Evolutionary conservation across 2,888 invertebrate species (phyloP).

Genomic region (Antheraea yamamai): DNA sequence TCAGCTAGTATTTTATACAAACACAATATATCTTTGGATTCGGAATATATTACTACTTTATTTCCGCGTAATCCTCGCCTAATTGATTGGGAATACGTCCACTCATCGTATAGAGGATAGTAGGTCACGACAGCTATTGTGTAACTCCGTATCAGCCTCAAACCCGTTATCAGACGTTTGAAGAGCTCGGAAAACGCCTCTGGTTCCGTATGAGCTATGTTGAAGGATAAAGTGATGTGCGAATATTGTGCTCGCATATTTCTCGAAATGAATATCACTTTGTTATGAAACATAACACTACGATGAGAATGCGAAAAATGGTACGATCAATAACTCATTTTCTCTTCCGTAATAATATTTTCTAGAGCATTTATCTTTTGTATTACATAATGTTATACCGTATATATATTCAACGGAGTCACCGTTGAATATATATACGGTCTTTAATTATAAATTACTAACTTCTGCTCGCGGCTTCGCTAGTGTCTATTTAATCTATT

Average conservation of each 20-base stretch:
- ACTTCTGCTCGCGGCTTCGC: no score
- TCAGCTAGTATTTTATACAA: not conserved
- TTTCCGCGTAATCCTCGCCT: slow-evolving; percentile 45
- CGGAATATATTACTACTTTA: not conserved
- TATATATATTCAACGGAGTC: not conserved
- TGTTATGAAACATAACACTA: not conserved
- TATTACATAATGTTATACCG: not conserved
- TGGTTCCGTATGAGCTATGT: not conserved
- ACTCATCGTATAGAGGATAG: slow-evolving; percentile 35
- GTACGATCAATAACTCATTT: slow-evolving; percentile 5
- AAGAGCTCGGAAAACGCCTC: slow-evolving; percentile 14
- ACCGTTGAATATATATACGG: no score
- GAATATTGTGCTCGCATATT: slow-evolving; percentile 6
- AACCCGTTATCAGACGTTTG: slow-evolving; percentile 13
- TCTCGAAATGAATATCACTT: slow-evolving; percentile 12
- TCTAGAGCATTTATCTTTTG: not conserved
- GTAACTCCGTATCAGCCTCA: slow-evolving; percentile 12
- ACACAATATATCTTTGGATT: not conserved
- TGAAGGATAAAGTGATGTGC: slow-evolving; percentile 18
- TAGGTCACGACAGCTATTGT: slow-evolving; percentile 21
- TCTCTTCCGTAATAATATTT: not conserved
- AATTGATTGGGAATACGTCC: slow-evolving; percentile 61
- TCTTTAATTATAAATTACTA: not conserved
- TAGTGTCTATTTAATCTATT: no score
- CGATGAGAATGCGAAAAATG: slow-evolving; percentile 1